Conservation (phyloP, 2,797 vertebrate species). For the Acestrorhynchus altus region DNA sequence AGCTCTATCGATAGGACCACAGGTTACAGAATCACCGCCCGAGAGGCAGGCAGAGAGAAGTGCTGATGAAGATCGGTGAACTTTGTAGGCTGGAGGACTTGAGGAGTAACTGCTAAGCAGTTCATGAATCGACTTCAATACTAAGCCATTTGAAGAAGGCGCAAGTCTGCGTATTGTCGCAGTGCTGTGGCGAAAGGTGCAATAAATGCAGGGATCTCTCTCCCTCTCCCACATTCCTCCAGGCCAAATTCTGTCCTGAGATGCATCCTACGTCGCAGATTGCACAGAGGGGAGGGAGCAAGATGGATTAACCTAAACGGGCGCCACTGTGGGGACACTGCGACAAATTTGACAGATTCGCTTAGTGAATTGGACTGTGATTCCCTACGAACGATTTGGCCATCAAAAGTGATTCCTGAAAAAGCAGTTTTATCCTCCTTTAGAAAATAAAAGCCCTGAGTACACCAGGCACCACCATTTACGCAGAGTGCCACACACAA, state of each 20-base stretch:
- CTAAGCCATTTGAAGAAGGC: not conserved
- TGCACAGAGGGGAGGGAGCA: conserved; percentile 18
- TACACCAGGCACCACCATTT: conserved; percentile 16
- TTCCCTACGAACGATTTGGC: not conserved
- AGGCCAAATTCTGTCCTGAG: conserved; percentile 51
- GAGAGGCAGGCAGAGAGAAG: conserved; percentile 28
- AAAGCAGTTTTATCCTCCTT: conserved; percentile 8
- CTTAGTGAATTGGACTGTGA: conserved; percentile 4
- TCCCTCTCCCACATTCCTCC: conserved; percentile 47
- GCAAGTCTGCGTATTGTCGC: conserved; percentile 43
- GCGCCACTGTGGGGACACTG: conserved; percentile 24
- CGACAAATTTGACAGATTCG: conserved; percentile 33
- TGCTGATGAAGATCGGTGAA: not conserved
- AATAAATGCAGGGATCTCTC: conserved; percentile 56
- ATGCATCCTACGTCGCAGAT: conserved; percentile 51
- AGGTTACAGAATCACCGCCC: not conserved
- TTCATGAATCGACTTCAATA: conserved; percentile 38
- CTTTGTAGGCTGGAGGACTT: conserved; percentile 22
- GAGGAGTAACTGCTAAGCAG: conserved; percentile 40
- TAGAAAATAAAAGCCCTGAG: not conserved
- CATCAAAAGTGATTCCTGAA: conserved; percentile 2
- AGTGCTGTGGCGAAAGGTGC: conserved; percentile 55
- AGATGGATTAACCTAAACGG: conserved; percentile 14
- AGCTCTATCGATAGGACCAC: conserved; percentile 27
- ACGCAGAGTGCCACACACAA: conserved; percentile 59